A percentile compares a stretch with the other conserved stretches of the same genome.
phyloP scores from a whole-genome alignment of 2,113 vertebrate genomes.

The Colistium nudipinnis region DNA sequence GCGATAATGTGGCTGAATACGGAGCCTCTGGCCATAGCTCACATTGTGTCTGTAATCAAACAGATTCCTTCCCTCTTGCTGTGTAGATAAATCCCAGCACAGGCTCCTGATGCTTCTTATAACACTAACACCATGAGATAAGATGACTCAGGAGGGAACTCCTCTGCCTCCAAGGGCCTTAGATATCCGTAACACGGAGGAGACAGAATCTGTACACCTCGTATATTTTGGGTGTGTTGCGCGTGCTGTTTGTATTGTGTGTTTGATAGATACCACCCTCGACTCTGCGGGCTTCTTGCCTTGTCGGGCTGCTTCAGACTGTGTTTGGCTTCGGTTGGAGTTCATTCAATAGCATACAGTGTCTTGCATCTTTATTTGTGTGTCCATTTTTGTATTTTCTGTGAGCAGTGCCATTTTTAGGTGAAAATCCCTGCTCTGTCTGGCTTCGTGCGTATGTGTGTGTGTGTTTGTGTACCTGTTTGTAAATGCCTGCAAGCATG shows the following conservation, averaged over 20 bases:
- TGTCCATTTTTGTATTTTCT: background rate
- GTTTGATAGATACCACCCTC: background rate
- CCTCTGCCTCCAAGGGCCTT: background rate
- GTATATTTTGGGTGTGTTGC: background rate
- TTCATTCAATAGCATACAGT: constrained; percentile 22
- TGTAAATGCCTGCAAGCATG: background rate
- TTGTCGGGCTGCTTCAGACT: constrained; percentile 35
- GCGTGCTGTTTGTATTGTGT: background rate
- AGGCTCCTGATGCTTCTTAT: constrained; percentile 11
- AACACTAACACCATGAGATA: constrained; percentile 26
- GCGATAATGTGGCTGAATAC: constrained; percentile 44
- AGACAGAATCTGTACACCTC: background rate
- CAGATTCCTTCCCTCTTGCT: constrained; percentile 3
- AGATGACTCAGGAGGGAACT: constrained; percentile 18
- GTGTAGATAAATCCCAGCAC: constrained; percentile 4
- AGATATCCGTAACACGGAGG: constrained; percentile 14
- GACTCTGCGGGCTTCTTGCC: constrained; percentile 6
- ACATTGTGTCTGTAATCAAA: background rate
- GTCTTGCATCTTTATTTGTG: background rate
- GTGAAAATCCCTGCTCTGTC: background rate
- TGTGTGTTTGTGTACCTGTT: background rate
- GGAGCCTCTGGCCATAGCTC: constrained; percentile 22
- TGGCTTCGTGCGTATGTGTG: too few relatives aligned
- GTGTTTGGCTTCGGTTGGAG: constrained; percentile 29
- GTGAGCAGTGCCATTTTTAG: background rate